Conservation (phyloP, 2,113 vertebrate genomes). For the Ochotona princeps region DNA sequence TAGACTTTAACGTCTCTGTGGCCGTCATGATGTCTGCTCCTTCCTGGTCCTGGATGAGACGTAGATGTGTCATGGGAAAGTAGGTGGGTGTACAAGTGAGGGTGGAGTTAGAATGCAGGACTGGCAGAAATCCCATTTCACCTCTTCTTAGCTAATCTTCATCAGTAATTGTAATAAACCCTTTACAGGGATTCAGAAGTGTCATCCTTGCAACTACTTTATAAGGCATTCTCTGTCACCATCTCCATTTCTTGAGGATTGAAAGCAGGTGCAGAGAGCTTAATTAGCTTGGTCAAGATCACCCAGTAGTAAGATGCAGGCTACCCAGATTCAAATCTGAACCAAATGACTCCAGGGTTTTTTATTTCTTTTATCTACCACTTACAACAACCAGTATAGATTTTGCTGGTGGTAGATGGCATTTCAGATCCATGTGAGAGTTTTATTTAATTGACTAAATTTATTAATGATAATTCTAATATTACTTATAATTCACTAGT, state of each 20-base stretch:
- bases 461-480: not conserved
- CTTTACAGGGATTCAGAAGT: not conserved
- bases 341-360: not conserved
- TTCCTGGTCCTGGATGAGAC: too few species aligned
- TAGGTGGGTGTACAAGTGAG: too few species aligned
- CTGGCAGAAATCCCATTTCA: too few species aligned
- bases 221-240: not conserved
- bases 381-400: not conserved
- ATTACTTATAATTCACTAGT: not conserved
- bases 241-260: not conserved
- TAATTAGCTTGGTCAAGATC: not conserved
- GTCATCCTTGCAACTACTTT: not conserved
- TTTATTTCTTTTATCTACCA: not conserved
- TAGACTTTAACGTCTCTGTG: too few species aligned
- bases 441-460: not conserved
- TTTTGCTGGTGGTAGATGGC: not conserved
- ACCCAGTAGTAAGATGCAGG: not conserved
- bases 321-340: not conserved
- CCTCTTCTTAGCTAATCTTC: too few species aligned
- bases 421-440: not conserved
- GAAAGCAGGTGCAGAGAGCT: not conserved
- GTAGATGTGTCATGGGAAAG: too few species aligned
- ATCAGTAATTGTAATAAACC: not conserved
- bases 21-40: too few species aligned
- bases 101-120: too few species aligned